Evolutionary conservation across 2,888 invertebrate species (phyloP), one percentile per base, ranked within the genome.

Genomic region (Ptilodon capucinus): DNA sequence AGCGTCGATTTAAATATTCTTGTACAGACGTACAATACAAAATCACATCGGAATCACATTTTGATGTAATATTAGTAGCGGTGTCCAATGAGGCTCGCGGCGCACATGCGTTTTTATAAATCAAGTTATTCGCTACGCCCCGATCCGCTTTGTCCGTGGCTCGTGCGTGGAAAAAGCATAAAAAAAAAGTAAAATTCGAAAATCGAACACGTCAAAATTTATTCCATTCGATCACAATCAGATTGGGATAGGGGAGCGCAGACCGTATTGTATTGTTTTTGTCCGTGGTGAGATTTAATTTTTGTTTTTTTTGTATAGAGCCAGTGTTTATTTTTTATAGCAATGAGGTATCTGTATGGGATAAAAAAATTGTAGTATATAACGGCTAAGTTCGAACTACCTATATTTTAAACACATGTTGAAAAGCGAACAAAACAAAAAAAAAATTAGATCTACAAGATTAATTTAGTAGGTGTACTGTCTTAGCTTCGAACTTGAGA

Each of bases 51-150:
- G 53, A 60, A 48, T 39, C 44, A 48, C 51, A 36, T 39, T 54
- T 60, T 65, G 62, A 57, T 64, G 14, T 41, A 30, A 18, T 25
- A 41, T 30, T 66, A 61, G 63, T 68, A 67, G 66, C 44, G 46
- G 45, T 60, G 57, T 51, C 51, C 48, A 47, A 51, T 48, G 77
- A 74, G 64, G 74, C 75, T 74, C 65, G 68, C 72, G 74, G 79
- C 75, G 64, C 54, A 76, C 78, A 79, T 72, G 76, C 69, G 63
- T 79, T 80, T 79, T 79, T 83, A 82, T 85, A 84, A 84, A 86
- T 83, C 84, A 86, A 81, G 78, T 81, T 84, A 86, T 87, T 84
- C 86, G 86, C 81, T 86, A 81, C 84, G 84, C 82, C 76, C 76
- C 73, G 73, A 74, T 71, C 79, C 69, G 76, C 84, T 85, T 86